Base-by-base conservation (phyloP, 2,113 vertebrate genomes). In the Heterotilapia buettikoferi region DNA sequence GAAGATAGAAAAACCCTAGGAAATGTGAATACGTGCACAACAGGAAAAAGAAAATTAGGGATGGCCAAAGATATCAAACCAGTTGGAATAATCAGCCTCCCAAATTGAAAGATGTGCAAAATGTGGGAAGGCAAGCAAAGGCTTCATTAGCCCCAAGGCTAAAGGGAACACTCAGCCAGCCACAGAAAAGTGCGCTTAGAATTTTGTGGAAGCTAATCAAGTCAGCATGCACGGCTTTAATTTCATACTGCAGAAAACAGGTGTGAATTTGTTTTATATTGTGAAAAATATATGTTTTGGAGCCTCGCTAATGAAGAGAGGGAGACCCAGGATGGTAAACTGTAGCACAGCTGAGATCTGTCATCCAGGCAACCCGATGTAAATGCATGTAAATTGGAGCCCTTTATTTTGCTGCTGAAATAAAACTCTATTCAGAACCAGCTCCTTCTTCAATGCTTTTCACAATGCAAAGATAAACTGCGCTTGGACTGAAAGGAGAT, bases 121-220 rank as follows among this genome's bases (percentile, higher is more conserved):
- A 83, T 89, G 84, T 87, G 82, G 18, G 31, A 50, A 84, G 53
- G 83, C 54, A 88, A 85, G 83, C 86, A 83, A 84, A 88, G 80
- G 73, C 80, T 88, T 86, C 84, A 91, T 92, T 86, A 89, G 91
- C 80, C 61, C 7, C 84, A 13, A 76, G 85, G 84, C 86, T 87
- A 76, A 78, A 56, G 68, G 68, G 68, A 71, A 36, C 56, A 18
- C 82, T 73, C 47, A 83, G 59, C 66, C 78, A 86, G 78, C 54
- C 21, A 29, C 45, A 43, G 73, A 14, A 56, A 47, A 85, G 47
- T 43, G 83, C 80, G 6, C 31, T 31, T 66, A 86, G 40, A 71
- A 73, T 86, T 76, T 68, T 54, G 63, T 40, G 57, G 45, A 82
- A 56, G 76, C 54, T 86, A 54, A 83, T 84, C 80, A 83, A 84